Conservation (phyloP, 2,888 invertebrate species). For the Orchesellides sinensis region DNA sequence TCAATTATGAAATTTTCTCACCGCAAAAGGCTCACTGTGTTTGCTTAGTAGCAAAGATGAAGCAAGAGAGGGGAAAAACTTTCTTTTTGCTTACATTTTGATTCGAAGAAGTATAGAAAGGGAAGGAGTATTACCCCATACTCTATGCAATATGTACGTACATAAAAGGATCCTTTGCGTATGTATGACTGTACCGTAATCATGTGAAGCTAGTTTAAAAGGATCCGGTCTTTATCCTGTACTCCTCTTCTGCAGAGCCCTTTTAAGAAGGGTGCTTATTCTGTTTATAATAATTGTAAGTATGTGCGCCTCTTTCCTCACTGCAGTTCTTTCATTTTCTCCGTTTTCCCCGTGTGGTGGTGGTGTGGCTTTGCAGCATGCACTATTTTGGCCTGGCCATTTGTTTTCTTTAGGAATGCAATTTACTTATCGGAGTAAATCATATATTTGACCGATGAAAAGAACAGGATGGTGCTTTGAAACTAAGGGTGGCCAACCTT, state of each 20-base stretch:
- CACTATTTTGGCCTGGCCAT: slow-evolving; percentile 28
- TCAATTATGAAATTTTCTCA: slow-evolving; percentile 75
- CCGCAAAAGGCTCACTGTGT: slow-evolving; percentile 69
- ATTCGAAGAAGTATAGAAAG: slow-evolving; percentile 48
- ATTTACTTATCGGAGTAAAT: slow-evolving; percentile 59
- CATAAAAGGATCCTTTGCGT: not conserved
- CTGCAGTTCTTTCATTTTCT: slow-evolving; percentile 13
- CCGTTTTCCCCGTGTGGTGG: not conserved
- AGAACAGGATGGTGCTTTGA: not conserved
- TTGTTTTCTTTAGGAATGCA: slow-evolving; percentile 65
- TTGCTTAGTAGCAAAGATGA: slow-evolving; percentile 57
- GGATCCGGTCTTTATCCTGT: slow-evolving; percentile 39
- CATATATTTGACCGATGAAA: slow-evolving; percentile 51
- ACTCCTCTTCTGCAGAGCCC: not conserved
- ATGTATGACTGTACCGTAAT: slow-evolving; percentile 45
- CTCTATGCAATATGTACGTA: no score
- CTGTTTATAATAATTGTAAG: slow-evolving; percentile 10
- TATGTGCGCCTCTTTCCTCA: not conserved
- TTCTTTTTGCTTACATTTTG: slow-evolving; percentile 50
- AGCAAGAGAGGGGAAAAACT: slow-evolving; percentile 51
- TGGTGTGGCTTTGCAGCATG: slow-evolving; percentile 51
- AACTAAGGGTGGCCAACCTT: not conserved
- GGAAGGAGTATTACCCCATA: no score
- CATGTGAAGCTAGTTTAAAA: slow-evolving; percentile 52
- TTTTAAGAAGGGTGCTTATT: not conserved